phyloP scores from a whole-genome alignment of 1,140 invertebrate species.

The Sycophila sp. region DNA sequence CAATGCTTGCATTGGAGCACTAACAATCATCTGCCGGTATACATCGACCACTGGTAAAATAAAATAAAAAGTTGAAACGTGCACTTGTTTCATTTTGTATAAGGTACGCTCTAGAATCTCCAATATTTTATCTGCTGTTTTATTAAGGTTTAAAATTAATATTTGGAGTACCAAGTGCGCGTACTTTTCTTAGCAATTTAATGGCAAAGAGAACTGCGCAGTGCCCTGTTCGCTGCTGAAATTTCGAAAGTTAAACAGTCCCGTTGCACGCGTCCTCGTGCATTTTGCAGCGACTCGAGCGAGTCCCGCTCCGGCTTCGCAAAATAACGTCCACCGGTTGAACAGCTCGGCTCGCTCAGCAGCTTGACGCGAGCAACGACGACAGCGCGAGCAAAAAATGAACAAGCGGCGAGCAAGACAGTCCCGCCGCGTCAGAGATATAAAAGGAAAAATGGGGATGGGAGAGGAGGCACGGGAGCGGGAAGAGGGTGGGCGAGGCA shows the following conservation, averaged over 20 bases:
- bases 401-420: background rate
- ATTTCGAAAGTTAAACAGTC: slow-evolving; percentile 16
- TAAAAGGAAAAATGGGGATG: background rate
- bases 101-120: too few species aligned
- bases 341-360: slow-evolving; percentile 8
- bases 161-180: too few species aligned
- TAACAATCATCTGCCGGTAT: too few species aligned
- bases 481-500: background rate
- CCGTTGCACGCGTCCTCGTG: background rate
- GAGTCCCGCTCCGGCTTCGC: background rate
- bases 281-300: slow-evolving; percentile 15
- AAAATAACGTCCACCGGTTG: background rate
- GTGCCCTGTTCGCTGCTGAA: too few species aligned
- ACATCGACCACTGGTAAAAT: too few species aligned
- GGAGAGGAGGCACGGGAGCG: background rate
- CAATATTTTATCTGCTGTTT: too few species aligned
- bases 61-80: too few species aligned
- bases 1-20: too few species aligned
- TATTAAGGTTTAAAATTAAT: too few species aligned
- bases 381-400: background rate
- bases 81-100: too few species aligned
- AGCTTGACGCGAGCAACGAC: background rate
- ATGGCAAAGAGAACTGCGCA: too few species aligned
- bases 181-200: too few species aligned
- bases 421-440: background rate